Base-by-base conservation (phyloP, 2,113 vertebrate genomes). In the Sula dactylatra region DNA sequence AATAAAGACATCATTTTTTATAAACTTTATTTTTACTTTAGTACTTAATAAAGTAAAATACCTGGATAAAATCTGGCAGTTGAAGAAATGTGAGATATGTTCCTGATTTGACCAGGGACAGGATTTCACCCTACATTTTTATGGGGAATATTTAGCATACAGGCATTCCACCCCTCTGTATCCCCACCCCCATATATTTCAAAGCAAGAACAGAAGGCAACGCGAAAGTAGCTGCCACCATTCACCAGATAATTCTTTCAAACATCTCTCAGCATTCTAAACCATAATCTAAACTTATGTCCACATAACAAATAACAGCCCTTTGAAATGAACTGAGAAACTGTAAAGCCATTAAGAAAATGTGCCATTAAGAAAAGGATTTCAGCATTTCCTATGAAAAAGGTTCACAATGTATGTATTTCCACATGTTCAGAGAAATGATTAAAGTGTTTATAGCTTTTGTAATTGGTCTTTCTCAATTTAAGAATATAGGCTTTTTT, bases 271-370 rank as follows among this genome's bases (percentile, higher is more conserved):
- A 72, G 74, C 90, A 93, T 93, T 93, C 97, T 95, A 96, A 95
- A 97, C 94, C 88, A 62, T 93, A 92, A 96, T 96, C 97, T 97
- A 98, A 98, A 96, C 96, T 97, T 97, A 92, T 73, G 94, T 97
- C 93, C 88, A 95, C 94, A 80, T 97, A 97, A 94, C 93, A 96
- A 97, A 97, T 90, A 97, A 93, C 97, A 90, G 93, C 66, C 88
- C 92, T 94, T 93, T 80, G 93, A 97, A 97, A 96, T 81, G 95
- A 97, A 95, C 94, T 94, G 87, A 93, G 96, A 95, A 95, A 97
- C 96, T 97, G 96, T 95, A 96, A 96, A 95, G 96, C 96, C 97
- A 97, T 97, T 97, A 98, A 97, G 97, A 96, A 96, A 98, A 98
- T 95, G 96, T 91, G 95, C 95, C 94, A 96, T 98, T 96, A 96